These are phyloP conservation scores for Cyprinus carpio DNA, from an alignment of 2,113 vertebrate genomes.

Conservation along the genomic window DNA sequence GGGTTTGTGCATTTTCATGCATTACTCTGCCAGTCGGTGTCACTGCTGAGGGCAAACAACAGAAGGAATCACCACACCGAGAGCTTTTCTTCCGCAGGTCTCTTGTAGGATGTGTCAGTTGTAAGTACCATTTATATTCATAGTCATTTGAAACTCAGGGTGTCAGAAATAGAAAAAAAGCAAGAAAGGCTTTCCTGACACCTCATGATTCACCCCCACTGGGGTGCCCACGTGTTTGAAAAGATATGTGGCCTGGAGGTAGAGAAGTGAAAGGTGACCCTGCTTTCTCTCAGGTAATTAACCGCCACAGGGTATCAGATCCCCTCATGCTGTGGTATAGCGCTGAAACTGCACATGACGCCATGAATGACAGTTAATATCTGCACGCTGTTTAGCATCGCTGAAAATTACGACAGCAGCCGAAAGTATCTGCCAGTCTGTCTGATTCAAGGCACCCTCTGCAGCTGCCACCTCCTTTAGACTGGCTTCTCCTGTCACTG, in stretches of 20 bases:
- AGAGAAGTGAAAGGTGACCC: conserved; percentile 40
- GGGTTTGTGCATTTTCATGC: background rate
- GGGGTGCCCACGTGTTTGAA: conserved; percentile 3
- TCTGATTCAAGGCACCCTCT: conserved; percentile 50
- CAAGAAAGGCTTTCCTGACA: conserved; percentile 24
- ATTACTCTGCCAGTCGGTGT: conserved; percentile 3
- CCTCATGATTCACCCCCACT: conserved; percentile 21
- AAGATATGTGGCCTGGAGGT: conserved; percentile 31
- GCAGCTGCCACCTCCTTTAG: conserved; percentile 22
- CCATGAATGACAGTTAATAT: conserved; percentile 52
- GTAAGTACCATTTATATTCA: conserved; percentile 40
- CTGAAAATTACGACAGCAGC: conserved; percentile 48
- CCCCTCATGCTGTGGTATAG: background rate
- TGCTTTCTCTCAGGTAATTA: conserved; percentile 41
- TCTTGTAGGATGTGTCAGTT: conserved; percentile 37
- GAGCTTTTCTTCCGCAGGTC: background rate
- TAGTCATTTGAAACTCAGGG: background rate
- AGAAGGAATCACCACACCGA: background rate
- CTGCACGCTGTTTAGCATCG: conserved; percentile 33
- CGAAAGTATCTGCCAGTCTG: conserved; percentile 49
- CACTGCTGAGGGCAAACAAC: conserved; percentile 5
- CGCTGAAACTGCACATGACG: background rate
- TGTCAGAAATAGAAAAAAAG: background rate
- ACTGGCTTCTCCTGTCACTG: conserved; percentile 11
- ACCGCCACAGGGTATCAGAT: conserved; percentile 34